Conservation (phyloP, 2,113 vertebrate genomes). For the Amphilophus citrinellus region DNA sequence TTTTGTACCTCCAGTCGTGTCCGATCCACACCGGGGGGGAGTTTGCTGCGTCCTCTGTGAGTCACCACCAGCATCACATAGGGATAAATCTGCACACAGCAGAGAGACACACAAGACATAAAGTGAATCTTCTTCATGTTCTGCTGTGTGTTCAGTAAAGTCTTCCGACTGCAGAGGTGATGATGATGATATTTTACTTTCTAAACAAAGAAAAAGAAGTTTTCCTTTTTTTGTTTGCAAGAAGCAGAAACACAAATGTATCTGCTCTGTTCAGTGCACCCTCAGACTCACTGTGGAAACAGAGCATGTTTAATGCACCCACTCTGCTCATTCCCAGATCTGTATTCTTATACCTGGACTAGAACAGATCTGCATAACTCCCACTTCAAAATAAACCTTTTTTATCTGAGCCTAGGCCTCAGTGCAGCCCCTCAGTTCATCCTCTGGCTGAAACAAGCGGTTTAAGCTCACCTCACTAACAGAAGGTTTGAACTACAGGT, state of each 20-base stretch:
- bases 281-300: not conserved
- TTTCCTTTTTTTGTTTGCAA: no score
- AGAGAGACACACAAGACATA: not conserved
- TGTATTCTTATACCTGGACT: not conserved
- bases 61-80: conserved; percentile 91
- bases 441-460: not conserved
- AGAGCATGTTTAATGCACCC: not conserved
- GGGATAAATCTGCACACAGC: conserved; percentile 75
- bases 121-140: not conserved
- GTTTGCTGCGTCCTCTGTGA: conserved; percentile 84
- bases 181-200: no score
- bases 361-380: not conserved
- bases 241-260: not conserved
- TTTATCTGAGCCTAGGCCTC: not conserved
- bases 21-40: conserved; percentile 90
- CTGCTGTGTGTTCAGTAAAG: no score
- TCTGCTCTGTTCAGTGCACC: not conserved
- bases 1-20: conserved; percentile 83
- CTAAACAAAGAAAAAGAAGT: no score
- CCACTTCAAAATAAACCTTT: not conserved
- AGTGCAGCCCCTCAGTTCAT: not conserved
- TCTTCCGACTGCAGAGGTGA: no score
- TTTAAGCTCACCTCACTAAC: no score
- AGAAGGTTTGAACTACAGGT: no score
- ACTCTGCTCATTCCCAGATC: fast-evolving